phyloP scores from a whole-genome alignment of 1,140 invertebrate genomes.

The Hydropsyche tenuis region DNA sequence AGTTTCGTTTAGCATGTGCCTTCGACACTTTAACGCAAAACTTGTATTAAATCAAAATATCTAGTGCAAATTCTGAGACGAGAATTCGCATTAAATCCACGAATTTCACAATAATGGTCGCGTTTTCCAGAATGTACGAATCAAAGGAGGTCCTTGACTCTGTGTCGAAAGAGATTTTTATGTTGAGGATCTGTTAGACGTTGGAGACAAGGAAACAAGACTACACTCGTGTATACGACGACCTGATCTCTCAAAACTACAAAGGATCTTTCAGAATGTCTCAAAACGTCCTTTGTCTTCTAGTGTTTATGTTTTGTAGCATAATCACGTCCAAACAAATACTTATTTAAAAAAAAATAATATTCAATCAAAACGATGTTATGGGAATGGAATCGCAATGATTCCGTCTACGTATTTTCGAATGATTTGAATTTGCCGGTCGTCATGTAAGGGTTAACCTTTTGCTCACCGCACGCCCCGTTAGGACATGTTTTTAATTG shows the following conservation, averaged over 20 bases:
- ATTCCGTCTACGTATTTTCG: no score
- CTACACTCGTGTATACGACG: neutral
- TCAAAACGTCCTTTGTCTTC: neutral
- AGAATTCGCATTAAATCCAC: neutral
- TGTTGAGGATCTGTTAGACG: neutral
- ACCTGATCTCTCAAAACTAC: slow-evolving; percentile 3
- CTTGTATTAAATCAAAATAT: neutral
- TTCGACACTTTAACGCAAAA: neutral
- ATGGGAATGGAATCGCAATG: no score
- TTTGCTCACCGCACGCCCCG: neutral
- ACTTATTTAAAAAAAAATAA: neutral
- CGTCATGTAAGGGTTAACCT: slow-evolving; percentile 18
- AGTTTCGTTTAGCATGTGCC: neutral
- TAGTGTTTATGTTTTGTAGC: neutral
- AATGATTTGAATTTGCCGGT: neutral
- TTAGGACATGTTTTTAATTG: slow-evolving; percentile 1
- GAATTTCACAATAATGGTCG: neutral
- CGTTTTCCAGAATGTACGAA: neutral
- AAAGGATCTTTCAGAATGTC: slow-evolving; percentile 3
- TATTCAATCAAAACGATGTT: no score
- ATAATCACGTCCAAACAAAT: neutral
- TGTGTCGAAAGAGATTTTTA: neutral
- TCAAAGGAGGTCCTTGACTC: slow-evolving; percentile 2
- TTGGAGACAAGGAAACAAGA: slow-evolving; percentile 8
- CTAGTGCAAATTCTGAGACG: neutral